Evolutionary conservation across 92 coral and sea anemone genomes (phyloP), one percentile per base, ranked within the genome.

Genomic region (Paramuricea clavata): DNA sequence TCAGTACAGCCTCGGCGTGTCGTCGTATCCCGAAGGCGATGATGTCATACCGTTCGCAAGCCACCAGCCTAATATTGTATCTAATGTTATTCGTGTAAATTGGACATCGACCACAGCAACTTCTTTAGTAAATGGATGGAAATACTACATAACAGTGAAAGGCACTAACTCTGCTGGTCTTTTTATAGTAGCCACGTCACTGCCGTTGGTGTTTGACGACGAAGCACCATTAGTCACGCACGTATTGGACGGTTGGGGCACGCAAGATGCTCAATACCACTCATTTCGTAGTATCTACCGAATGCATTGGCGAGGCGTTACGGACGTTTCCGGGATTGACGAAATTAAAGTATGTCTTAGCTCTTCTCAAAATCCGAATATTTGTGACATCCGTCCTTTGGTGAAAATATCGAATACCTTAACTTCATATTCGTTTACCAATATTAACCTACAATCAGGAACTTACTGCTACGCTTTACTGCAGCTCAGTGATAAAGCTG

Each of bases 221-320:
- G 98, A 96, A 32, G 83, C 95, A 32, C 99, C 99, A 11, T 80
- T 59, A 16, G 81, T 87, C 49, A 94, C 91, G 34, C 85, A 94
- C 57, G 91, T 96, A 8, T 76, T 93, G 33, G 98, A 96, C 82
- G 99, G 99, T 9, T 96, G 99, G 99, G 97, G 92, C 56, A 89
- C 87, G 57, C 89, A 87, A 33, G 98, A 96, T 81, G 91, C 94
- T 22, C 74, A 83, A 39, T 91, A 93, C 72, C 99, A 96, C 85
- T 91, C 92, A 16, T 93, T 81, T 42, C 84, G 92, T 32, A 61
- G 85, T 9, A 92, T 96, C 22, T 94, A 85, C 61, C 98, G 99
- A 52, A 93, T 93, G 61, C 98, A 96, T 69, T 96, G 99, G 99
- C 88, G 90, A 41, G 96, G 94, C 27, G 74, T 96, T 22, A 86